phyloP scores from a whole-genome alignment of 2,888 invertebrate species.

The Thyatira batis region DNA sequence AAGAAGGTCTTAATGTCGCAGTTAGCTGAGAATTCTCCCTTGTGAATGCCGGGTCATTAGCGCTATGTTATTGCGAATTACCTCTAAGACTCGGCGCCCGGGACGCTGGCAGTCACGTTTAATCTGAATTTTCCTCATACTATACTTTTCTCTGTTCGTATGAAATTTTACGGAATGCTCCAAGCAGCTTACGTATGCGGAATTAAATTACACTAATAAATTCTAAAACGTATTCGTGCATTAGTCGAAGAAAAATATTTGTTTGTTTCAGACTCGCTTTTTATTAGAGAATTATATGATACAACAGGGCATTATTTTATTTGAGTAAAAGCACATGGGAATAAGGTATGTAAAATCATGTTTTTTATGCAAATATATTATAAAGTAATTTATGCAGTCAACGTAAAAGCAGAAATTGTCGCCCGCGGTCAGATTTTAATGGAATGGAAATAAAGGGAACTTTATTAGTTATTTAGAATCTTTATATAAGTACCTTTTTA shows the following conservation, averaged over 20 bases:
- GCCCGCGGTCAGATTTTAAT: too few relatives aligned
- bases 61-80: constrained; percentile 77
- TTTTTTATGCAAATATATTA: neutral
- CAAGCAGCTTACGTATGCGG: constrained; percentile 43
- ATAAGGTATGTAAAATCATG: neutral
- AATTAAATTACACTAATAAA: constrained; percentile 52
- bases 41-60: constrained; percentile 77
- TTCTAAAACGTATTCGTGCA: constrained; percentile 34
- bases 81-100: constrained; percentile 54
- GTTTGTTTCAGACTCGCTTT: constrained; percentile 13
- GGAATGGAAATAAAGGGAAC: too few relatives aligned
- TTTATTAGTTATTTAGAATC: too few relatives aligned
- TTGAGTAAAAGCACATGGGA: neutral
- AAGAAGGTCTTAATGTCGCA: constrained; percentile 78
- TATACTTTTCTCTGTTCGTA: constrained; percentile 44
- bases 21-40: constrained; percentile 75
- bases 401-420: neutral
- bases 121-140: constrained; percentile 67
- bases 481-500: too few relatives aligned
- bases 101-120: constrained; percentile 59
- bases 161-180: constrained; percentile 46
- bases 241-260: constrained; percentile 26
- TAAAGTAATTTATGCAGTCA: neutral
- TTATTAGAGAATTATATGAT: constrained; percentile 1
- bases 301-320: neutral